These are phyloP conservation scores for Cephus runcator DNA, from an alignment of 2,888 invertebrate species.

Conservation along the genomic window DNA sequence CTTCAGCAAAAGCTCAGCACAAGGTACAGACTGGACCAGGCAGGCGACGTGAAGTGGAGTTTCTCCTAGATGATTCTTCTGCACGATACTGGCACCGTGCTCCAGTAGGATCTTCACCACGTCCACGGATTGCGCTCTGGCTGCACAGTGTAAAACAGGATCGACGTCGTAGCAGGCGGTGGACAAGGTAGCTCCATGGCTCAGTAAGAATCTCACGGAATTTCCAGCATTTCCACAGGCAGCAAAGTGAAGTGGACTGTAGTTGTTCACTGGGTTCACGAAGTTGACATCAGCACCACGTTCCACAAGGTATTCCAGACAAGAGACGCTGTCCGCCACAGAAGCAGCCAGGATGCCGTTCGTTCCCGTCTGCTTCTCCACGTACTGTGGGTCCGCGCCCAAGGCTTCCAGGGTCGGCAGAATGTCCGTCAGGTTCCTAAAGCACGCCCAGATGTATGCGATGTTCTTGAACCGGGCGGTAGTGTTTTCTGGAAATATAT, in stretches of 20 bases:
- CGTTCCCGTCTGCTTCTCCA: conserved; percentile 78
- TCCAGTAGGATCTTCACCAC: conserved; percentile 62
- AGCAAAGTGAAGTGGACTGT: conserved; percentile 67
- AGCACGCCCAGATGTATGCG: conserved; percentile 83
- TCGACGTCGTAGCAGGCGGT: conserved; percentile 53
- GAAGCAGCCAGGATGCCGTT: conserved; percentile 81
- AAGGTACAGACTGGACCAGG: conserved; percentile 54
- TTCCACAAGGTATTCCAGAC: conserved; percentile 74
- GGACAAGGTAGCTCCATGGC: conserved; percentile 59
- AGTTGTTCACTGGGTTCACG: conserved; percentile 41
- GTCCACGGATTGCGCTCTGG: conserved; percentile 55
- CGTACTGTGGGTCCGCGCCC: conserved; percentile 78
- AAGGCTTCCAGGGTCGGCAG: conserved; percentile 73
- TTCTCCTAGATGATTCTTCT: conserved; percentile 62
- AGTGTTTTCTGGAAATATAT: conserved; percentile 21
- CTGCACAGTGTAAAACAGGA: conserved; percentile 68
- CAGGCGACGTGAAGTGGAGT: conserved; percentile 68
- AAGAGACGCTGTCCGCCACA: conserved; percentile 79
- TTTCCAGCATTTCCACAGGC: conserved; percentile 66
- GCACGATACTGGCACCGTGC: conserved; percentile 63
- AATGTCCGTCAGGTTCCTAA: conserved; percentile 77
- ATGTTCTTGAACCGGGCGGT: conserved; percentile 67
- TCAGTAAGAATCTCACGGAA: conserved; percentile 63
- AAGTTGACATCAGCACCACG: conserved; percentile 78
- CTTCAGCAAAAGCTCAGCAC: conserved; percentile 55